A percentile compares a stretch with the other conserved stretches of the same genome.
Evolutionary conservation across 2,888 invertebrate species (phyloP).

Genomic region (Leptinotarsa juncta): DNA sequence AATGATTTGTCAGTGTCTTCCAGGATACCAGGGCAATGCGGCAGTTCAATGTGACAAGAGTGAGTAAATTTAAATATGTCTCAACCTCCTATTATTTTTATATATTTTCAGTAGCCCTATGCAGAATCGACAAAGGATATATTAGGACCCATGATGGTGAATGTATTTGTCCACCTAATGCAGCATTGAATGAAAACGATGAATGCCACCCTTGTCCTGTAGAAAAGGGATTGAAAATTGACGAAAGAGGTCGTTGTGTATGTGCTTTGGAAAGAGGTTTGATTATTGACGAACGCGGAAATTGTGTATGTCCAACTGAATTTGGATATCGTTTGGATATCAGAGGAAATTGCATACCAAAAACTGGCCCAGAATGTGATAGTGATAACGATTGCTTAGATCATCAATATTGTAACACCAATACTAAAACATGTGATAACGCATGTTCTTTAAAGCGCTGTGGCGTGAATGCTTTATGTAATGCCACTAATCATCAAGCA

Average conservation of each 20-base stretch:
- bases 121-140: constrained; percentile 77
- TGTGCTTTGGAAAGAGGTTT: constrained; percentile 84
- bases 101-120: constrained; percentile 69
- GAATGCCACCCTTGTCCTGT: constrained; percentile 81
- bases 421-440: constrained; percentile 80
- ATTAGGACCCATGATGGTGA: constrained; percentile 74
- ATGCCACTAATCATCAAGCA: constrained; percentile 80
- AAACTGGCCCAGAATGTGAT: constrained; percentile 72
- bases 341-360: constrained; percentile 72
- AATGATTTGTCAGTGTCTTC: constrained; percentile 88
- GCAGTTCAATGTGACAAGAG: constrained; percentile 84
- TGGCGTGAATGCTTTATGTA: constrained; percentile 82
- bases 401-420: constrained; percentile 78
- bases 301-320: constrained; percentile 80
- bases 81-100: constrained; percentile 9
- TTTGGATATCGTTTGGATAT: constrained; percentile 74
- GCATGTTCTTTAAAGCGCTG: constrained; percentile 83
- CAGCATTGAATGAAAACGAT: constrained; percentile 80
- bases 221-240: constrained; percentile 80
- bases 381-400: constrained; percentile 81
- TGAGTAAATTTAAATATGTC: constrained; percentile 65
- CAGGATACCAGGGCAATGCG: constrained; percentile 89
- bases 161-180: constrained; percentile 82
- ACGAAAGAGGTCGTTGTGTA: constrained; percentile 82
- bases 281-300: constrained; percentile 80